Conservation (phyloP, 2,113 vertebrate genomes). For the Cercopithecus mona region DNA sequence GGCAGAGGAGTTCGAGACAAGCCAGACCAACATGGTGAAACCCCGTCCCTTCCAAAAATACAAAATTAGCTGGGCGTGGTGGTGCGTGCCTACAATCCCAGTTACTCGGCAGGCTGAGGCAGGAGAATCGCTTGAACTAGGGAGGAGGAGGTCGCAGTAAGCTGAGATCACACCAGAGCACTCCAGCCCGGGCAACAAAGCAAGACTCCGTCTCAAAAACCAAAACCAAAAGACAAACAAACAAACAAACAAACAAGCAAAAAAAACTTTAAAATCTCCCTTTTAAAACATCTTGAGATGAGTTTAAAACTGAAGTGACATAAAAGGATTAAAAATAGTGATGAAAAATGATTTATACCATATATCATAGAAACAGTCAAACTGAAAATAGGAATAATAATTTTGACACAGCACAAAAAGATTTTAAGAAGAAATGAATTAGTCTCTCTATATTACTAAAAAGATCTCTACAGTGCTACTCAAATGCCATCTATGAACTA, state of each 20-base stretch:
- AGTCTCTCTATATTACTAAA: neutral
- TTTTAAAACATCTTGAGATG: neutral
- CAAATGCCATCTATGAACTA: neutral
- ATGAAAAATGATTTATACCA: neutral
- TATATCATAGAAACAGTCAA: neutral
- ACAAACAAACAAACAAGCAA: neutral
- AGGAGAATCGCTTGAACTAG: neutral
- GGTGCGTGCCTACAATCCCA: neutral
- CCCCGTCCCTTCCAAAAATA: neutral
- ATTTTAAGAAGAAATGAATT: conserved; percentile 18
- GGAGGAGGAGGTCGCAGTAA: neutral
- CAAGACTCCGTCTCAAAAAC: neutral
- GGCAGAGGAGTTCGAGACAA: neutral
- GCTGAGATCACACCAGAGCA: neutral
- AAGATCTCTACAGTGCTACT: neutral
- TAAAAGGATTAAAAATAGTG: conserved; percentile 4
- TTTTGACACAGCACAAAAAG: neutral
- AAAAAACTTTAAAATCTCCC: neutral
- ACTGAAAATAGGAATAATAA: neutral
- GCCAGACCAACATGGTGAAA: no score
- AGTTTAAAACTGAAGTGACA: neutral
- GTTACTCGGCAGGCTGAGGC: neutral
- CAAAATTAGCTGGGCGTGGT: neutral
- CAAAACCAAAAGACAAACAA: neutral
- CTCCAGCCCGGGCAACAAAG: neutral